Evolutionary conservation across 2,888 invertebrate species (phyloP), one percentile per base, ranked within the genome.

Genomic region (Leptopilina myrica): DNA sequence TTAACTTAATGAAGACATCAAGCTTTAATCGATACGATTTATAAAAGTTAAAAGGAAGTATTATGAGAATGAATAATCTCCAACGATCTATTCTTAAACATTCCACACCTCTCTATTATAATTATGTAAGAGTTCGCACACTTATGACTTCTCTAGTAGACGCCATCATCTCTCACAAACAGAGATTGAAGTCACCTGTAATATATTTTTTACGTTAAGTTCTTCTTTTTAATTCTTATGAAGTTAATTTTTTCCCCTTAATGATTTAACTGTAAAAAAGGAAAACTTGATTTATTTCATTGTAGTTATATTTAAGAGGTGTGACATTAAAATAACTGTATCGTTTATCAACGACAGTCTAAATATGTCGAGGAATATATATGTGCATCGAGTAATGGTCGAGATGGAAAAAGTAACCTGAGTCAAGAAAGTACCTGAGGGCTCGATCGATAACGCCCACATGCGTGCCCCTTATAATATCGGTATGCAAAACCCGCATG

Each of bases 301-400:
- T 64, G 77, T 78, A 76, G 79, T 80, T 80, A 81, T 81, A 76
- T 83, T 83, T 82, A 79, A 83, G 79, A 79, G 67, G 77, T 76
- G 77, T 75, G 79, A 80, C 82, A 82, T 82, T 81, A 79, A 81
- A 82, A 82, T 84, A 84, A 84, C 82, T 82, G 87, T 88, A 88
- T 89, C 89, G 87, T 89, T 88, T 88, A 89, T 89, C 89, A 89
- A 88, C 87, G 88, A 88, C 88, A 88, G 84, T 85, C 86, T 86
- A 87, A 88, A 89, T 88, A 88, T 84, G 86, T 82, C 86, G 85
- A 85, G 86, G 87, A 88, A 89, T 87, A 88, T 89, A 89, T 84
- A 12, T 49, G 49, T 49, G 86, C 84, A 86, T 82, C 85, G 80
- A 84, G 86, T 86, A 88, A 87, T 87, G 84, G 85, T 82, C 76